Conservation (phyloP, 2,888 invertebrate species). For the Tipula unca region DNA sequence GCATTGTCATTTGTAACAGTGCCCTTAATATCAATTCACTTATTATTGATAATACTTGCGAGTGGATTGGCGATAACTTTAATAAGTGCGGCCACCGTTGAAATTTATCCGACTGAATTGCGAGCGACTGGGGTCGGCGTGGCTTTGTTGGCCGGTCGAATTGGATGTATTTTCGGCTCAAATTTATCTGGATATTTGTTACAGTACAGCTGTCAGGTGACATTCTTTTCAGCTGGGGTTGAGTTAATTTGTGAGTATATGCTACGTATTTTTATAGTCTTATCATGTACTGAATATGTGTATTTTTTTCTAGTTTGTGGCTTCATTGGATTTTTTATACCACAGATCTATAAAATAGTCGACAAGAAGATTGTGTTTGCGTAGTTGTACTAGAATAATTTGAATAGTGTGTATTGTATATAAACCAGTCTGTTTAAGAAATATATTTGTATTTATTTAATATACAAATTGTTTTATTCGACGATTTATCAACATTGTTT, state of each 20-base stretch:
- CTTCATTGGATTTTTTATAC: conserved; percentile 20
- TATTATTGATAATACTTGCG: conserved; percentile 31
- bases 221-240: conserved; percentile 33
- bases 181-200: conserved; percentile 42
- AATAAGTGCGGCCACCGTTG: conserved; percentile 35
- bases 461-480: too few species aligned
- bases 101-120: conserved; percentile 36
- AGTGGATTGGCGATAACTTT: conserved; percentile 34
- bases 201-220: conserved; percentile 41
- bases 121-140: conserved; percentile 47
- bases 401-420: too few species aligned
- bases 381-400: too few species aligned
- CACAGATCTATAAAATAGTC: conserved; percentile 18
- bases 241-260: neutral
- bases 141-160: conserved; percentile 46
- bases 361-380: neutral
- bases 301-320: neutral
- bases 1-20: conserved; percentile 28
- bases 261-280: too few species aligned
- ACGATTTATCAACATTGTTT: too few species aligned
- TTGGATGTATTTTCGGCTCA: conserved; percentile 44
- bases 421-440: too few species aligned
- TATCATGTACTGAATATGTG: too few species aligned
- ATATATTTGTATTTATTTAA: too few species aligned
- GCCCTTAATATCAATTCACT: conserved; percentile 31